Base-by-base conservation (phyloP, 2,113 vertebrate genomes). In the Merops nubicus region DNA sequence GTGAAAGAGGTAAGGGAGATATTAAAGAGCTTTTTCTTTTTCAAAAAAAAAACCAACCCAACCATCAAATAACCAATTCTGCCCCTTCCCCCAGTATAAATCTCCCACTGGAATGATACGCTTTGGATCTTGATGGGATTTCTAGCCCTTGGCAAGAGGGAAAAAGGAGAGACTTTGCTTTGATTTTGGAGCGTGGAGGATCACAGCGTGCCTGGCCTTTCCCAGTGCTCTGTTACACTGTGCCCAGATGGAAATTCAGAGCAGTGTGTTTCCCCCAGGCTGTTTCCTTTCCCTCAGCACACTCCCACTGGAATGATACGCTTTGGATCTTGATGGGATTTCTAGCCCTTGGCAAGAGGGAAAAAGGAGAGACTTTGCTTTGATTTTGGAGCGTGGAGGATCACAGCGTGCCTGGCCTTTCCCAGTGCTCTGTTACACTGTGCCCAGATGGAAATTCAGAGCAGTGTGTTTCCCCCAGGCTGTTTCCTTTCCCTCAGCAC, bases 161-260 rank as follows among this genome's bases (percentile, higher is more conserved):
- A 8, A 48, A 75, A 82, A 62, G 63, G 78, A 78, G 82, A 87
- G 45, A 15, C 59, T 25, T 74, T 77, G 87, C 85, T 95, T 93
- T 92, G 89, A 85, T 85, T 91, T 36, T 31, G 80, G 45, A n/a
- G 69, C 36, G 34, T 15, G 85, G 38, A 5, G 54, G 91, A 89
- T 63, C 29, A 6, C 5, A 29, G 74, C 4, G 8, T 14, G 90
- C 48, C 8, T 72, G 87, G 78, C 57, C 14, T 0, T 60, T 64
- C 60, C 72, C 0, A 1, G 59, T 63, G 54, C 54, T 31, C 65
- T 12, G 59, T 70, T 48, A 5, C 2, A 14, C 65, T 4, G 54
- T 56, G 77, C 78, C 56, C 75, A 91, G 78, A 68, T 89, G 94
- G 86, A 82, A 89, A 93, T 43, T 33, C 82, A 76, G 76, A 47